Conservation (phyloP, 2,888 invertebrate genomes). For the Mesochorus sp. region DNA sequence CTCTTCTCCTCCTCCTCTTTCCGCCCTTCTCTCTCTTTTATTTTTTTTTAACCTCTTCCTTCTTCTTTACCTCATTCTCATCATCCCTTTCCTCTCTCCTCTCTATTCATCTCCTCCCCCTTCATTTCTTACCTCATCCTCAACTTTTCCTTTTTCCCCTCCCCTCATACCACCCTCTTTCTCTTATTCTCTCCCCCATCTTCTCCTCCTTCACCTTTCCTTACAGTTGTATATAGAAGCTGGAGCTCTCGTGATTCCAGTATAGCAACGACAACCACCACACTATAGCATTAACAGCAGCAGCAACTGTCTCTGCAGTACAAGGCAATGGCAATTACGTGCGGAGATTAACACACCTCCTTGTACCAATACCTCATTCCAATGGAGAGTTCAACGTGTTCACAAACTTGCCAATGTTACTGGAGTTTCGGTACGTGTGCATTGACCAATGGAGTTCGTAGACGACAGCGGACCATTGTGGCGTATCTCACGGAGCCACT, state of each 20-base stretch:
- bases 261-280: not conserved
- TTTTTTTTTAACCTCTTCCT: too few relatives aligned
- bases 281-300: not conserved
- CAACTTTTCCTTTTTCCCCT: too few relatives aligned
- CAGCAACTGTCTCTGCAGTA: slow-evolving; percentile 19
- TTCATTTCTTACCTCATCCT: too few relatives aligned
- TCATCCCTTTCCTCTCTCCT: too few relatives aligned
- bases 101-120: too few relatives aligned
- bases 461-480: not conserved
- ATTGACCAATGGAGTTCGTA: not conserved
- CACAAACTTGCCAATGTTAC: slow-evolving; percentile 1
- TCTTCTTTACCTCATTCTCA: too few relatives aligned
- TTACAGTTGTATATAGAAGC: not conserved
- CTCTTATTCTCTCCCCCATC: too few relatives aligned
- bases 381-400: too few relatives aligned
- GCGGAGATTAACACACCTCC: slow-evolving; percentile 8
- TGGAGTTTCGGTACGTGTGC: not conserved
- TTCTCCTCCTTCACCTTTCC: not conserved
- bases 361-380: slow-evolving; percentile 9
- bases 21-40: too few relatives aligned
- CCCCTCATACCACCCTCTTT: too few relatives aligned
- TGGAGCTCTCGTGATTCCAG: not conserved
- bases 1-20: too few relatives aligned
- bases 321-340: slow-evolving; percentile 12
- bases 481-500: not conserved